Evolutionary conservation across 2,888 invertebrate species (phyloP).

Genomic region (Sthenelais limicola): DNA sequence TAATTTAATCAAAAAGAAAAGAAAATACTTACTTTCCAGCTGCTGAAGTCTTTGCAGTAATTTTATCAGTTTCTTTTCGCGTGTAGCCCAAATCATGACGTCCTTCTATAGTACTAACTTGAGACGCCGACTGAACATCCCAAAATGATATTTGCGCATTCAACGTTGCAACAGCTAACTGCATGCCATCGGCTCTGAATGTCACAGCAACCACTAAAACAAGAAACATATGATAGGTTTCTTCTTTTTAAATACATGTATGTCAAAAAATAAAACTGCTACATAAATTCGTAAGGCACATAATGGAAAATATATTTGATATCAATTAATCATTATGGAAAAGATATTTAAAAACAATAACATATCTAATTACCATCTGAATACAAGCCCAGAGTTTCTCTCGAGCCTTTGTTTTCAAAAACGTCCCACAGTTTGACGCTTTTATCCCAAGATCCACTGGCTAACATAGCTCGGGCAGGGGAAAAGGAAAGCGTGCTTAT

Average conservation of each 20-base stretch:
- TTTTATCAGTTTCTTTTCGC: slow-evolving; percentile 84
- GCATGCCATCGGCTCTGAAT: slow-evolving; percentile 91
- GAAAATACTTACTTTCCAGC: slow-evolving; percentile 87
- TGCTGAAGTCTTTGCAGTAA: slow-evolving; percentile 88
- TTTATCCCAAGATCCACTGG: slow-evolving; percentile 96
- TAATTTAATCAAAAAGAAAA: no score
- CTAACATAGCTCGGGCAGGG: slow-evolving; percentile 78
- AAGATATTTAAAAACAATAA: no score
- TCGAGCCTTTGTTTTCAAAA: slow-evolving; percentile 81
- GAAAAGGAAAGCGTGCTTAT: slow-evolving; percentile 88
- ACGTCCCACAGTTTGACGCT: slow-evolving; percentile 93
- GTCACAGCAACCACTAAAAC: slow-evolving; percentile 81
- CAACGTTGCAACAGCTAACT: slow-evolving; percentile 92
- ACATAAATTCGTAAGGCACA: no score
- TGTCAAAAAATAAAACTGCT: no score
- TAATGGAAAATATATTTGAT: no score
- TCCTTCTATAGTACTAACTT: slow-evolving; percentile 88
- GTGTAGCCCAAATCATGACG: slow-evolving; percentile 91
- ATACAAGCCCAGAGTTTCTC: slow-evolving; percentile 84
- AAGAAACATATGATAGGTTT: background rate
- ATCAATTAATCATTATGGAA: no score
- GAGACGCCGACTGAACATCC: slow-evolving; percentile 60
- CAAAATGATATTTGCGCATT: slow-evolving; percentile 73
- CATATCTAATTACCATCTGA: slow-evolving; percentile 79
- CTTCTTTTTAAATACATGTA: no score